These are phyloP conservation scores for Cottus gobio DNA, from an alignment of 2,113 vertebrate species.

Conservation along the genomic window DNA sequence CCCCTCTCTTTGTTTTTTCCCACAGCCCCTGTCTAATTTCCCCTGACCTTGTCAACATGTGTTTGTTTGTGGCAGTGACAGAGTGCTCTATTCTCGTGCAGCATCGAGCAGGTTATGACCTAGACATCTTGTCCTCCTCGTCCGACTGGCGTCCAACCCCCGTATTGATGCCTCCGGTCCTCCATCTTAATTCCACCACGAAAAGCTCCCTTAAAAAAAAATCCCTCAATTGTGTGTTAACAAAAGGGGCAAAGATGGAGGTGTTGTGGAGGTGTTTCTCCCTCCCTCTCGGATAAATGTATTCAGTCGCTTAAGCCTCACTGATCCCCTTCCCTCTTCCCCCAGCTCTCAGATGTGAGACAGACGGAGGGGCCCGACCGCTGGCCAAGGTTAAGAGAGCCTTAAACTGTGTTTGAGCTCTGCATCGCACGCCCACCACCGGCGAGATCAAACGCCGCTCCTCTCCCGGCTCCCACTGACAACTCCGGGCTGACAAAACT, in stretches of 20 bases:
- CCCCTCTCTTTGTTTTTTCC: constrained; percentile 18
- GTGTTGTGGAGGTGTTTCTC: constrained; percentile 41
- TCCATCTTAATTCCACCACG: constrained; percentile 59
- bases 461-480: constrained; percentile 53
- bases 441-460: constrained; percentile 67
- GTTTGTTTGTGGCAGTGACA: constrained; percentile 63
- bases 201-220: constrained; percentile 48
- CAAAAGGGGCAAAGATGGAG: constrained; percentile 45
- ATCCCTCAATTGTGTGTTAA: constrained; percentile 26
- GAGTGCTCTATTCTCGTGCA: constrained; percentile 62
- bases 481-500: constrained; percentile 60
- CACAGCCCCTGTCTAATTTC: constrained; percentile 18
- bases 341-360: constrained; percentile 62
- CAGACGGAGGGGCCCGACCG: constrained; percentile 67
- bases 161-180: constrained; percentile 13
- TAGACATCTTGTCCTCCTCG: constrained; percentile 63
- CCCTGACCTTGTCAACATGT: constrained; percentile 57
- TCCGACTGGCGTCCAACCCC: constrained; percentile 31
- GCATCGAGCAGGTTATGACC: constrained; percentile 69
- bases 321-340: constrained; percentile 64
- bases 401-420: constrained; percentile 79
- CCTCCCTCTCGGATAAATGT: constrained; percentile 54
- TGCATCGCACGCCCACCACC: constrained; percentile 62
- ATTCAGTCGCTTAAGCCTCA: constrained; percentile 74
- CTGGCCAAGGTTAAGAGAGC: constrained; percentile 77